phyloP scores from a whole-genome alignment of 2,113 vertebrate genomes.

The Cyrtonyx montezumae region DNA sequence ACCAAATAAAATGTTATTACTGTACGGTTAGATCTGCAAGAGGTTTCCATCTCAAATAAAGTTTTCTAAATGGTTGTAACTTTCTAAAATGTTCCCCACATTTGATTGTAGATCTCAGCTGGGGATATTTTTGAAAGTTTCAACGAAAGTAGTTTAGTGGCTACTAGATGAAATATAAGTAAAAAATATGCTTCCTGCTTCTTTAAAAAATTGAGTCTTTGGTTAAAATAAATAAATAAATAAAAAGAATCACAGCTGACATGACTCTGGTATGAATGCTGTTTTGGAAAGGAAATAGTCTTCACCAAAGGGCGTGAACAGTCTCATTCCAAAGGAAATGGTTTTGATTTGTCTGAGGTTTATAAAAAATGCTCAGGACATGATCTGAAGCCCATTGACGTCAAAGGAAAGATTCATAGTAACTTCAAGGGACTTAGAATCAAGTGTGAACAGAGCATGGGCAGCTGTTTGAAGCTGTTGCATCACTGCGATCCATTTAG shows the following conservation, averaged over 20 bases:
- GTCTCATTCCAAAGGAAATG: slow-evolving; percentile 57
- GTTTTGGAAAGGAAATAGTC: slow-evolving; percentile 63
- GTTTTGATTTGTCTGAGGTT: slow-evolving; percentile 73
- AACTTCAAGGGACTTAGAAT: slow-evolving; percentile 30
- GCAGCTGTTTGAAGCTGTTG: neutral
- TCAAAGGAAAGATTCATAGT: slow-evolving; percentile 58
- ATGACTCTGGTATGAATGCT: neutral
- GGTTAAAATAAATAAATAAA: too few species aligned
- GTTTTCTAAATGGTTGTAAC: neutral
- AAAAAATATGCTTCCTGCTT: slow-evolving; percentile 15
- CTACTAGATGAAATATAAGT: neutral
- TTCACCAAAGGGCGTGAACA: slow-evolving; percentile 47
- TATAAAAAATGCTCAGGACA: slow-evolving; percentile 34
- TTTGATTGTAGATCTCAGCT: neutral
- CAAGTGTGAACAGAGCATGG: slow-evolving; percentile 41
- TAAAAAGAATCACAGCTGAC: slow-evolving; percentile 25
- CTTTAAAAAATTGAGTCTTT: slow-evolving; percentile 27
- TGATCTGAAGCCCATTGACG: slow-evolving; percentile 66
- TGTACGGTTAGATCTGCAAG: neutral
- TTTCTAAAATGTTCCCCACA: neutral
- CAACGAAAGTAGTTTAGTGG: neutral
- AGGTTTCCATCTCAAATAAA: neutral
- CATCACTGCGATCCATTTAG: neutral
- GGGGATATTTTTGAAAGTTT: neutral
- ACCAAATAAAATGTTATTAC: neutral